Conservation (phyloP, 2,888 invertebrate species). For the Tenodera sinensis region DNA sequence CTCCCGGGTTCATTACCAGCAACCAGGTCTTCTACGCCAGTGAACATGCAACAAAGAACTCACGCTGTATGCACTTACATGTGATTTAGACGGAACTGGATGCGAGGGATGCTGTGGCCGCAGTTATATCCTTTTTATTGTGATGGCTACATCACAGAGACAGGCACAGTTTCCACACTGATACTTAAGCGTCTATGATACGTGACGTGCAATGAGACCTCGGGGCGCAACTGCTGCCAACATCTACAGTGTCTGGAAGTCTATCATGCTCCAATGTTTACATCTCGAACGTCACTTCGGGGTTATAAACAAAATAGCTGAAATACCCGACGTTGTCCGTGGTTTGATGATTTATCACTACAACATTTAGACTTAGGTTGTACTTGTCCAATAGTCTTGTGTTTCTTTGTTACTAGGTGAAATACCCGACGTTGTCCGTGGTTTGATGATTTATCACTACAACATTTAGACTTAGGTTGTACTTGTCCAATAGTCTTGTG, state of each 20-base stretch:
- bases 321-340: too few species aligned
- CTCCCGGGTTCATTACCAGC: background rate
- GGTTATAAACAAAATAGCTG: too few species aligned
- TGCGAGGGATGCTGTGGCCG: too few species aligned
- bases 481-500: too few species aligned
- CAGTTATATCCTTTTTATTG: background rate
- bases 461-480: too few species aligned
- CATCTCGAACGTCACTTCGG: too few species aligned
- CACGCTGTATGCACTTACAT: background rate
- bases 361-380: too few species aligned
- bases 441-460: too few species aligned
- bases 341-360: too few species aligned
- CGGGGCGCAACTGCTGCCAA: background rate
- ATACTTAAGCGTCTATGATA: background rate
- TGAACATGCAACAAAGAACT: background rate
- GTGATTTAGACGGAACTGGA: background rate
- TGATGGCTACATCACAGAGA: background rate
- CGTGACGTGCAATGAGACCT: background rate
- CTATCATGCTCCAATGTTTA: background rate
- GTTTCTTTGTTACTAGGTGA: too few species aligned
- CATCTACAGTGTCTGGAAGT: background rate
- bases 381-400: too few species aligned
- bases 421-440: too few species aligned
- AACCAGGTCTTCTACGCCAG: background rate
- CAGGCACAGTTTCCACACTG: background rate